These are phyloP conservation scores for Ornithoptera priamus DNA, from an alignment of 2,888 invertebrate genomes.

Conservation along the genomic window DNA sequence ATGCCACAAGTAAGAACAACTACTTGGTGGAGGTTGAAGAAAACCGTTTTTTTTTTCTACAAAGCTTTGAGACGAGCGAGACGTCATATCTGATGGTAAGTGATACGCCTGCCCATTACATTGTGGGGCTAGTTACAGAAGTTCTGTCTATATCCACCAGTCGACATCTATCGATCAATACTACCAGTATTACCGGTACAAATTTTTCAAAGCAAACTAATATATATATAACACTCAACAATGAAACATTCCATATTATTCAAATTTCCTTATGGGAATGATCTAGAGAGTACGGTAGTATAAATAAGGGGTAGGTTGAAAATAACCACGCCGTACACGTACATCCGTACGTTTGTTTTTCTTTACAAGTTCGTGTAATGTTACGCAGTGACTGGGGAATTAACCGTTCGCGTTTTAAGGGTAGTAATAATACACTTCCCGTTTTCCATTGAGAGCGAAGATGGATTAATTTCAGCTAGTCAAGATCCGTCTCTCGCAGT, in stretches of 20 bases:
- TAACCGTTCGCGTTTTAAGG: conserved; percentile 33
- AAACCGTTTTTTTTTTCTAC: neutral
- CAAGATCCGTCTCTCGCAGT: conserved; percentile 63
- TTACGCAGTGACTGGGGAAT: conserved; percentile 19
- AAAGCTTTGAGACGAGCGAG: too few relatives aligned
- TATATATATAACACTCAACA: conserved; percentile 8
- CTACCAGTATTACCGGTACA: too few relatives aligned
- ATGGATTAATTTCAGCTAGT: conserved; percentile 74
- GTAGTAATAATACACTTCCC: conserved; percentile 53
- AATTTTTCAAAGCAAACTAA: conserved; percentile 15
- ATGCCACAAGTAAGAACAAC: neutral
- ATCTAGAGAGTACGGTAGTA: conserved; percentile 10
- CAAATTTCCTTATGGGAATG: conserved; percentile 22
- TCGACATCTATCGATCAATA: neutral
- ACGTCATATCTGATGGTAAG: too few relatives aligned
- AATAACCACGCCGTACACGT: conserved; percentile 12
- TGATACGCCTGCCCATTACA: too few relatives aligned
- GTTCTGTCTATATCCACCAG: neutral
- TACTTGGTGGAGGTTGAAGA: too few relatives aligned
- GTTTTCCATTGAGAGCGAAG: conserved; percentile 48
- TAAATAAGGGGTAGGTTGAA: conserved; percentile 24
- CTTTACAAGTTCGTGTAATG: conserved; percentile 15
- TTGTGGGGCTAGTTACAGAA: too few relatives aligned
- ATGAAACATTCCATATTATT: conserved; percentile 21
- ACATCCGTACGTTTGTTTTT: conserved; percentile 13